Base-by-base conservation (phyloP, 2,888 invertebrate species). In the Caradrina clavipalpis region DNA sequence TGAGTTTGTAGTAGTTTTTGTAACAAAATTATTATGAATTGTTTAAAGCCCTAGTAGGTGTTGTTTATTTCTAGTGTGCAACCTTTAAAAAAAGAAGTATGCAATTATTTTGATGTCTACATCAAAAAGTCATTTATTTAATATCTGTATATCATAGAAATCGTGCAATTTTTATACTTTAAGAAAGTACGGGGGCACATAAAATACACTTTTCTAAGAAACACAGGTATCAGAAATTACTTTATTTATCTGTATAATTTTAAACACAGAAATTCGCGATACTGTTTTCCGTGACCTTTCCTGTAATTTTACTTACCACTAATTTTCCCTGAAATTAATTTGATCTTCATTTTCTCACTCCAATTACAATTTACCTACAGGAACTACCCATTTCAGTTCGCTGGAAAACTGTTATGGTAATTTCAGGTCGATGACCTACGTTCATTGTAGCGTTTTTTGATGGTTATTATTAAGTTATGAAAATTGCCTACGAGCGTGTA, bases 401-500 rank as follows among this genome's bases (percentile, higher is more conserved):
- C 7, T 47, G 42, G 45, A 22, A 67, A 56, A 15, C 45, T 58
- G 8, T 57, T 57, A 74, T 54, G 56, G 56, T 51, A 67, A 63
- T 74, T 68, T 47, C 4, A 57, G 81, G 63, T 61, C 57, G 58
- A 51, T 67, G 63, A 55, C 81, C 77, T 21, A 26, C 15, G 54
- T 58, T 61, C 39, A 65, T 64, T 76, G 45, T 51, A 54, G 21
- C 39, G 17, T 76, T 74, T 65, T 78, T 76, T 69, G 35, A 76
- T 64, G 35, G 69, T 69, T 53, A 64, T 79, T 76, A 79, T 72
- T 66, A 81, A 76, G 68, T 77, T 81, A 79, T 77, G 69, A 77
- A 78, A 69, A 73, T 81, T 77, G 57, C 79, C 66, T 39, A 55
- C 59, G 31, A 71, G 54, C 54, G 67, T 65, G 66, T 76, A 79